A percentile compares a stretch with the other conserved stretches of the same genome.
These are phyloP conservation scores for Peucedramus taeniatus DNA, from an alignment of 2,113 vertebrate species.

Conservation along the genomic window DNA sequence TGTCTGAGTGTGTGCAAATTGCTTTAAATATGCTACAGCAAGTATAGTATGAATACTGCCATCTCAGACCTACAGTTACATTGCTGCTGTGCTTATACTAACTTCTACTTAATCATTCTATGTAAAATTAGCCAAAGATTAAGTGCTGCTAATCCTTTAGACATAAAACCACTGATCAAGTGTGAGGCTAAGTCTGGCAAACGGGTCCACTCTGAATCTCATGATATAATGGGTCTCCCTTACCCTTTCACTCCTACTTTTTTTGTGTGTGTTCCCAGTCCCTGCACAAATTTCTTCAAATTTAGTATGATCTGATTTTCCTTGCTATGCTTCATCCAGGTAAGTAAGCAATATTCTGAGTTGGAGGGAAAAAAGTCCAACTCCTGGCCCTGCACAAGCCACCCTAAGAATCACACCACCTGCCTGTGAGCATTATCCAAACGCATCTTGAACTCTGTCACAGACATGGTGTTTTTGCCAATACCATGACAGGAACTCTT, in stretches of 20 bases:
- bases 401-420: neutral
- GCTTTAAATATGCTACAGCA: neutral
- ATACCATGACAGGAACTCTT: neutral
- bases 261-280: neutral
- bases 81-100: neutral
- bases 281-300: neutral
- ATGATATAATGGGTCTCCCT: fast-evolving
- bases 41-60: neutral
- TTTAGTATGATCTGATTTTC: neutral
- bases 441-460: neutral
- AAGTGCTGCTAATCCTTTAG: neutral
- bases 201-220: fast-evolving
- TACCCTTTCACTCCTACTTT: neutral
- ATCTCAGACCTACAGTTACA: neutral
- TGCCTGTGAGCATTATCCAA: neutral
- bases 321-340: neutral
- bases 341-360: neutral
- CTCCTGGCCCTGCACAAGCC: neutral
- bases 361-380: neutral
- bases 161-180: neutral
- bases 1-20: neutral
- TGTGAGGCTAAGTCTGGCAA: neutral
- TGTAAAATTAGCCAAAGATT: neutral
- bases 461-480: neutral
- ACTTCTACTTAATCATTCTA: neutral